Evolutionary conservation across 2,888 invertebrate species (phyloP).

Genomic region (Belgica antarctica): DNA sequence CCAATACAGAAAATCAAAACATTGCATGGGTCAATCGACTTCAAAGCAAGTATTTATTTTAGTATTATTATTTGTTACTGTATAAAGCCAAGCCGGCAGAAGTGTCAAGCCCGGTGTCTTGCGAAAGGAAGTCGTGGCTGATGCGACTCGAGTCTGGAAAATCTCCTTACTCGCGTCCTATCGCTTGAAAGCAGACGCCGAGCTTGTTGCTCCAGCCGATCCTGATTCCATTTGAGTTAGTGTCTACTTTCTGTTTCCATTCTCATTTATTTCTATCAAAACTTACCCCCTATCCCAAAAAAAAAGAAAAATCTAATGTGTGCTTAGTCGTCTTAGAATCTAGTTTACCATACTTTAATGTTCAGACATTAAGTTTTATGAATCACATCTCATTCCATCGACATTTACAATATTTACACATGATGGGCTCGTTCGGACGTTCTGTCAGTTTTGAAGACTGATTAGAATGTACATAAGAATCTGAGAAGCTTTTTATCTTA

Average conservation of each 20-base stretch:
- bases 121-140: too few species aligned
- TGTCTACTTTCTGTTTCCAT: background rate
- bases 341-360: conserved; percentile 9
- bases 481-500: too few species aligned
- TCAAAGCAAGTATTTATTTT: conserved; percentile 55
- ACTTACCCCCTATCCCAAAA: conserved; percentile 2
- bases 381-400: background rate
- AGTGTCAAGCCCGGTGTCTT: too few species aligned
- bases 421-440: too few species aligned
- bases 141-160: too few species aligned
- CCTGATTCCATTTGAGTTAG: background rate
- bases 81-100: too few species aligned
- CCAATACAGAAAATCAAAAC: conserved; percentile 40
- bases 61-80: conserved; percentile 31
- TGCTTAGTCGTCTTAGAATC: conserved; percentile 24
- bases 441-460: too few species aligned
- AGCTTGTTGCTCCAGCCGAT: too few species aligned
- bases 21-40: conserved; percentile 51
- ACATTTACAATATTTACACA: conserved; percentile 6
- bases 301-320: background rate
- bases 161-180: too few species aligned
- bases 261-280: background rate
- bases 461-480: too few species aligned
- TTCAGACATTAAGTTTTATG: background rate
- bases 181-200: too few species aligned